Evolutionary conservation across 1,140 invertebrate species (phyloP).

Genomic region (Aphelinus certus): DNA sequence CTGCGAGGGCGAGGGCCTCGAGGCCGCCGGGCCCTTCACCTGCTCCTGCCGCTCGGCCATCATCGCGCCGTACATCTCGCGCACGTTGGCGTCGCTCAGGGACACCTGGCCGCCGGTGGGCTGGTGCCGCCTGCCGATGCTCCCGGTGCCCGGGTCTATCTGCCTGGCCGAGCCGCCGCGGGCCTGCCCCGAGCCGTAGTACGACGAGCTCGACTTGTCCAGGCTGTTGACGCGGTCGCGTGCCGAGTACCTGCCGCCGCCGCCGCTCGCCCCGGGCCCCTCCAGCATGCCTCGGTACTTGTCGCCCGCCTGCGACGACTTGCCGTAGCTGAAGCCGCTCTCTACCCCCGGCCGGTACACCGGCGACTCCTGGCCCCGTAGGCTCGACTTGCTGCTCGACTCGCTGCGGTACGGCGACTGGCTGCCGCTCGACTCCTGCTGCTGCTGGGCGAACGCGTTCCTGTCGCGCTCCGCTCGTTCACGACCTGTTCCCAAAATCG

Average conservation of each 20-base stretch:
- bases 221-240: constrained; percentile 62
- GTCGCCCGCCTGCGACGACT: constrained; percentile 55
- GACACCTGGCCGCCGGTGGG: constrained; percentile 55
- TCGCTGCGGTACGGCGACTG: constrained; percentile 59
- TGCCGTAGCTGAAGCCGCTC: constrained; percentile 53
- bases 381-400: constrained; percentile 52
- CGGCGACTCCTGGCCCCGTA: constrained; percentile 59
- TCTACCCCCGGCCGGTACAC: constrained; percentile 52
- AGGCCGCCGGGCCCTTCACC: constrained; percentile 47
- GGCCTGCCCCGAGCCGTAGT: constrained; percentile 54
- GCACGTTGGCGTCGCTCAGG: constrained; percentile 59
- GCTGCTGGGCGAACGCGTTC: constrained; percentile 50
- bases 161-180: constrained; percentile 43
- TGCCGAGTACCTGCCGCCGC: constrained; percentile 45
- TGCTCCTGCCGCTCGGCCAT: constrained; percentile 53
- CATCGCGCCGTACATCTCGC: constrained; percentile 59
- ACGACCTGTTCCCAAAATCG: no score
- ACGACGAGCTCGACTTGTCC: constrained; percentile 58
- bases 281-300: constrained; percentile 61
- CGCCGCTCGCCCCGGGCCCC: constrained; percentile 46
- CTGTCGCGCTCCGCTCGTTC: constrained; percentile 50
- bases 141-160: constrained; percentile 48
- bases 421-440: constrained; percentile 39
- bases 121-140: constrained; percentile 60
- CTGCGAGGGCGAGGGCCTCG: constrained; percentile 24